Conservation (phyloP, 2,797 vertebrate species). For the Pangasius djambal region DNA sequence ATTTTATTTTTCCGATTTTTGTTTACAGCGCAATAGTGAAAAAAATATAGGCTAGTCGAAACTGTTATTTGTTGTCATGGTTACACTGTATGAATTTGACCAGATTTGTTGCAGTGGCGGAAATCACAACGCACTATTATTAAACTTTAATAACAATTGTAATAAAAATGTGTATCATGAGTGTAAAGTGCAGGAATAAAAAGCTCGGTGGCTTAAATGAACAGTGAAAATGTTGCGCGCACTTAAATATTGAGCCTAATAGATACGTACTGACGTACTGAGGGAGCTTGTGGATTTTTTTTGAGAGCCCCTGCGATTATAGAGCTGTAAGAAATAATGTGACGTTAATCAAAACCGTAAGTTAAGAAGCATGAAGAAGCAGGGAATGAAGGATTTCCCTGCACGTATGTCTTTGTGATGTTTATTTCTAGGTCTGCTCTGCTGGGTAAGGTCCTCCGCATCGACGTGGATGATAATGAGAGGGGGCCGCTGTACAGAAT, state of each 20-base stretch:
- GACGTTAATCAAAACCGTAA: too few relatives aligned
- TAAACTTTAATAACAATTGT: background rate
- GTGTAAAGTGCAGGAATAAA: background rate
- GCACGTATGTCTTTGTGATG: background rate
- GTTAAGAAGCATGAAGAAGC: too few relatives aligned
- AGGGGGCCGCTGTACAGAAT: conserved; percentile 84
- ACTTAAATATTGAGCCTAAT: too few relatives aligned
- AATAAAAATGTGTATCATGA: background rate
- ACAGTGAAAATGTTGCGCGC: background rate
- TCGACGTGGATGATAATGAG: conserved; percentile 85
- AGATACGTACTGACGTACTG: too few relatives aligned
- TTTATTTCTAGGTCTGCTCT: conserved; percentile 80
- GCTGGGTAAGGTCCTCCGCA: conserved; percentile 91
- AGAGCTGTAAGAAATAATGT: too few relatives aligned
- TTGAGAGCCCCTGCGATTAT: too few relatives aligned
- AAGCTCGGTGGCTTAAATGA: background rate
- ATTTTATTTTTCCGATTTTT: background rate
- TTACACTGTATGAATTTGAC: background rate
- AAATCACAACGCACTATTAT: background rate
- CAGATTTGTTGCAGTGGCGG: background rate
- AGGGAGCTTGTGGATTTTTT: too few relatives aligned
- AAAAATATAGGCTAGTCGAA: background rate
- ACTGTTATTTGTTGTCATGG: background rate
- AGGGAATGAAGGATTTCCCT: too few relatives aligned
- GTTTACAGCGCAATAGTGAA: background rate